Evolutionary conservation across 2,797 vertebrate species (phyloP).

Genomic region (Leptodactylus fallax): DNA sequence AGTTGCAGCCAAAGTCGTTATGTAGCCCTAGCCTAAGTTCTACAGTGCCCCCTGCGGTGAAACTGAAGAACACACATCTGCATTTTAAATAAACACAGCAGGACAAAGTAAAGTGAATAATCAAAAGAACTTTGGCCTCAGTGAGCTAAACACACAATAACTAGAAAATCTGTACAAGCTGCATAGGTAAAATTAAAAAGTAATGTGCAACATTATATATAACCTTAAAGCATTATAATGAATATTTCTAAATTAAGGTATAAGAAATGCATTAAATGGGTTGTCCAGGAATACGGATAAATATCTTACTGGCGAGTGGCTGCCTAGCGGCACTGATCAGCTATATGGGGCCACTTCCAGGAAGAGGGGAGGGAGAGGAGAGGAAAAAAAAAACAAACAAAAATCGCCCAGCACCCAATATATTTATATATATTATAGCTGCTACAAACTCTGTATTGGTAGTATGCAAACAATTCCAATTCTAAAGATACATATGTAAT

Average conservation of each 20-base stretch:
- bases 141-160: neutral
- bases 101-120: neutral
- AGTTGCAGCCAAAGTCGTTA: too few species aligned
- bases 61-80: neutral
- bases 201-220: conserved; percentile 47
- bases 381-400: too few species aligned
- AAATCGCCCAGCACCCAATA: too few species aligned
- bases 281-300: too few species aligned
- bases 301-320: too few species aligned
- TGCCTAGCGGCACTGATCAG: too few species aligned
- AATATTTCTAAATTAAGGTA: neutral
- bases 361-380: too few species aligned
- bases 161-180: conserved; percentile 26
- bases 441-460: too few species aligned
- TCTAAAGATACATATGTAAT: too few species aligned
- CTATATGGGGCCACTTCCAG: too few species aligned
- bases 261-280: neutral
- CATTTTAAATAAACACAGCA: neutral
- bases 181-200: conserved; percentile 38
- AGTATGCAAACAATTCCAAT: too few species aligned
- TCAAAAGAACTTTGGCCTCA: conserved; percentile 30
- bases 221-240: conserved; percentile 40
- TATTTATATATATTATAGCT: too few species aligned
- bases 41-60: neutral
- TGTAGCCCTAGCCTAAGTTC: neutral